A percentile compares a stretch with the other conserved stretches of the same genome.
These are phyloP conservation scores for Atrichornis clamosus DNA, from an alignment of 2,113 vertebrate species.

Conservation along the genomic window DNA sequence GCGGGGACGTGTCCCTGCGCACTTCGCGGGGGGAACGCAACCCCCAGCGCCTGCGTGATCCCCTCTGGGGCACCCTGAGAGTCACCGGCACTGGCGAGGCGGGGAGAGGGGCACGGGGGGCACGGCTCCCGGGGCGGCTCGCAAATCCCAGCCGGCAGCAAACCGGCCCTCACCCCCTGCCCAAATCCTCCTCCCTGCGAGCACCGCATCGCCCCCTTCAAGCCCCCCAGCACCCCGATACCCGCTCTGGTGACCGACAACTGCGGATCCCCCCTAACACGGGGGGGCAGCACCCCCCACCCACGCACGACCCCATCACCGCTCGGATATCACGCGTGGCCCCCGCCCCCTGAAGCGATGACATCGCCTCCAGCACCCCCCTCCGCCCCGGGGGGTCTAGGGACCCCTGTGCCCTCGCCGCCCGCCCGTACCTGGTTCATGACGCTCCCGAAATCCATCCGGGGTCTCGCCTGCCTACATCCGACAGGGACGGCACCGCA, in stretches of 20 bases:
- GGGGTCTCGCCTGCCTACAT: constrained; percentile 31
- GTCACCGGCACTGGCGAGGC: neutral
- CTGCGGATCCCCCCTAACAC: neutral
- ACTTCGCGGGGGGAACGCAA: neutral
- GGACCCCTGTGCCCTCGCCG: neutral
- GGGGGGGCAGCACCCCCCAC: neutral
- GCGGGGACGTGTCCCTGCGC: neutral
- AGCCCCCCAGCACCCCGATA: neutral
- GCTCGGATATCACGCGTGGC: neutral
- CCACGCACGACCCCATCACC: neutral
- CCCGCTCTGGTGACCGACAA: neutral
- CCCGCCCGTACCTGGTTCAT: constrained; percentile 52
- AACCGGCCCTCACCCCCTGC: neutral
- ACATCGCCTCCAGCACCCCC: neutral
- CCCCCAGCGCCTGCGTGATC: neutral
- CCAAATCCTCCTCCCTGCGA: neutral
- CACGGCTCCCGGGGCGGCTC: neutral
- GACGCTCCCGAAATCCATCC: constrained; percentile 65
- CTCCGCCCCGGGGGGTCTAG: neutral
- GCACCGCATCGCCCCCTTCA: neutral
- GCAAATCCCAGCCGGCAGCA: neutral
- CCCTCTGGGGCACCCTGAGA: neutral
- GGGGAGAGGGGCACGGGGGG: neutral
- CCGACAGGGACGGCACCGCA: neutral
- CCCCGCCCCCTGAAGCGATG: neutral